Percentiles rank a stretch among this genome's conserved stretches.
These are phyloP conservation scores for Rhagoletis zephyria DNA, from an alignment of 1,140 invertebrate species.

Conservation along the genomic window DNA sequence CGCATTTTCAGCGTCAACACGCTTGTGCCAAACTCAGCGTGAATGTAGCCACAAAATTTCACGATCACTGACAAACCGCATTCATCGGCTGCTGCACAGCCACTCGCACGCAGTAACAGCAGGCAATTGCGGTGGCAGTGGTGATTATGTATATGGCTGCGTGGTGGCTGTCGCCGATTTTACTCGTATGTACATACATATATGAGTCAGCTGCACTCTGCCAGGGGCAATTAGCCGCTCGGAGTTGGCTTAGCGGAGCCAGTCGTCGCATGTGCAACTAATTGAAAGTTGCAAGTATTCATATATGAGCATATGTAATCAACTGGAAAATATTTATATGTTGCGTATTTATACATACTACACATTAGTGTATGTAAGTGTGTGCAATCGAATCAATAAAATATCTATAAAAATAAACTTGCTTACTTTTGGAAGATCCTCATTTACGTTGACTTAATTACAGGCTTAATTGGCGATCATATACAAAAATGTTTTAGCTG, in stretches of 20 bases:
- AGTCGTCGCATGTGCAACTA: neutral
- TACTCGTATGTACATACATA: too few relatives aligned
- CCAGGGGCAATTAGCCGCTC: slow-evolving; percentile 13
- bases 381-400: neutral
- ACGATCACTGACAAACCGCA: slow-evolving; percentile 35
- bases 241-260: neutral
- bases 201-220: slow-evolving; percentile 31
- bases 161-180: neutral
- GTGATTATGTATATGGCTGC: neutral
- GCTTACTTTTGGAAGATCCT: neutral
- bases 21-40: neutral
- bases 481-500: neutral
- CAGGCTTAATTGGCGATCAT: slow-evolving; percentile 25
- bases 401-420: neutral
- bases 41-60: neutral
- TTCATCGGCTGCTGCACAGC: neutral
- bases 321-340: neutral
- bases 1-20: neutral
- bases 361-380: neutral
- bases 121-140: neutral
- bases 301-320: neutral
- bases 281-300: neutral
- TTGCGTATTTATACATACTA: neutral
- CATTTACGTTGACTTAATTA: slow-evolving; percentile 7
- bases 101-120: neutral